Conservation (phyloP, 2,113 vertebrate genomes). For the Machaerirhynchus nigripectus region DNA sequence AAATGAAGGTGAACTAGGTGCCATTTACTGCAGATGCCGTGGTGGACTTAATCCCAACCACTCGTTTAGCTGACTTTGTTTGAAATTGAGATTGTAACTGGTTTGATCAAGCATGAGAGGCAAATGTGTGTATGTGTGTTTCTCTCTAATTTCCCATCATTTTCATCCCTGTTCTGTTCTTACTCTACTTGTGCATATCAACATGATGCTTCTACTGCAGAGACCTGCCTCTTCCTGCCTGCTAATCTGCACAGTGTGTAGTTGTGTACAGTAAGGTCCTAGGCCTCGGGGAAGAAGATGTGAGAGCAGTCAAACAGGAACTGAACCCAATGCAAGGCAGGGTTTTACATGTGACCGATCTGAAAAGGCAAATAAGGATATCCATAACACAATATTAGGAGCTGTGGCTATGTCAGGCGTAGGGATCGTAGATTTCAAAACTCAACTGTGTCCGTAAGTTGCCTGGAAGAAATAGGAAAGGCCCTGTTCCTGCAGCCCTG, state of each 20-base stretch:
- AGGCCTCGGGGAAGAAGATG: constrained; percentile 22
- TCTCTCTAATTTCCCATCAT: constrained; percentile 46
- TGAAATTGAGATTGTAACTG: constrained; percentile 11
- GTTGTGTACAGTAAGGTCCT: constrained; percentile 37
- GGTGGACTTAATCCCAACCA: background rate
- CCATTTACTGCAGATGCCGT: constrained; percentile 14
- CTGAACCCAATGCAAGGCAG: constrained; percentile 22
- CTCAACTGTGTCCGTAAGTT: background rate
- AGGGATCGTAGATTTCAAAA: background rate
- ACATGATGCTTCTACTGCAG: constrained; percentile 39
- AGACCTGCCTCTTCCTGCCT: constrained; percentile 50
- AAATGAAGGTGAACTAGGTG: constrained; percentile 6
- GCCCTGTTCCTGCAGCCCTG: background rate
- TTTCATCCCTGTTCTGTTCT: constrained; percentile 55
- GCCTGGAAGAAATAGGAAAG: background rate
- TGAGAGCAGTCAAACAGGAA: constrained; percentile 31
- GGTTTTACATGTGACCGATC: background rate
- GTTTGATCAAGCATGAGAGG: constrained; percentile 38
- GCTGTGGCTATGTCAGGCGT: background rate
- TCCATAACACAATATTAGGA: background rate
- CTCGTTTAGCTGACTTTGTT: background rate
- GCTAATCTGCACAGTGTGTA: constrained; percentile 27
- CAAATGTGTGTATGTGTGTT: constrained; percentile 14
- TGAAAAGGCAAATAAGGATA: background rate
- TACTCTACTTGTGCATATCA: constrained; percentile 39